Percentiles rank a stretch among this genome's conserved stretches.
Evolutionary conservation across 1,140 invertebrate genomes (phyloP).

Genomic region (Choristoneura fumiferana): DNA sequence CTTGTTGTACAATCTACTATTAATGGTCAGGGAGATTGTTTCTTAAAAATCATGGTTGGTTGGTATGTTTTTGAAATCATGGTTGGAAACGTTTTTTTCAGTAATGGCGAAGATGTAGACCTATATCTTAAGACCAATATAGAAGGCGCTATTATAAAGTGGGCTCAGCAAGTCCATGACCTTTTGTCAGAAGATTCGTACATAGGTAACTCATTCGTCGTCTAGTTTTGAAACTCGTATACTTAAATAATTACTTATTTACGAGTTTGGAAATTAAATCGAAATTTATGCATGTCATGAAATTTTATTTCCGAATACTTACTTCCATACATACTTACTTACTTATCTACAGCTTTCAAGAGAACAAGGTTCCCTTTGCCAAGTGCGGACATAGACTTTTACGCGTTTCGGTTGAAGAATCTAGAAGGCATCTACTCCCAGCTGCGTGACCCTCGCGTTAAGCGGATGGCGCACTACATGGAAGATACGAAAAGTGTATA

Average conservation of each 20-base stretch:
- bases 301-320: background rate
- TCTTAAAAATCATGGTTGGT: too few relatives aligned
- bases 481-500: conserved; percentile 87
- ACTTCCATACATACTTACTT: background rate
- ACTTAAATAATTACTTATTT: too few relatives aligned
- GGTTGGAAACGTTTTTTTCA: too few relatives aligned
- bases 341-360: conserved; percentile 68
- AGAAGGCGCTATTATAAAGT: conserved; percentile 90
- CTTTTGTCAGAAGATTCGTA: conserved; percentile 87
- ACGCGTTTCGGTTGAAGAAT: conserved; percentile 83
- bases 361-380: conserved; percentile 84
- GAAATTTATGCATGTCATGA: too few relatives aligned
- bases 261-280: too few relatives aligned
- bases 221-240: too few relatives aligned
- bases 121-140: conserved; percentile 85
- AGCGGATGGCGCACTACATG: conserved; percentile 88
- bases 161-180: conserved; percentile 88
- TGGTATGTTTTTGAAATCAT: too few relatives aligned
- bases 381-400: conserved; percentile 85
- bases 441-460: conserved; percentile 86
- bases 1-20: too few relatives aligned
- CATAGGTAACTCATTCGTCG: conserved; percentile 54
- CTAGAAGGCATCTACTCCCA: conserved; percentile 92
- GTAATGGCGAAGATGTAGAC: conserved; percentile 79
- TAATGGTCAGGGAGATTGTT: too few relatives aligned